phyloP scores from a whole-genome alignment of 2,797 vertebrate genomes.

The Lutjanus argentimaculatus region DNA sequence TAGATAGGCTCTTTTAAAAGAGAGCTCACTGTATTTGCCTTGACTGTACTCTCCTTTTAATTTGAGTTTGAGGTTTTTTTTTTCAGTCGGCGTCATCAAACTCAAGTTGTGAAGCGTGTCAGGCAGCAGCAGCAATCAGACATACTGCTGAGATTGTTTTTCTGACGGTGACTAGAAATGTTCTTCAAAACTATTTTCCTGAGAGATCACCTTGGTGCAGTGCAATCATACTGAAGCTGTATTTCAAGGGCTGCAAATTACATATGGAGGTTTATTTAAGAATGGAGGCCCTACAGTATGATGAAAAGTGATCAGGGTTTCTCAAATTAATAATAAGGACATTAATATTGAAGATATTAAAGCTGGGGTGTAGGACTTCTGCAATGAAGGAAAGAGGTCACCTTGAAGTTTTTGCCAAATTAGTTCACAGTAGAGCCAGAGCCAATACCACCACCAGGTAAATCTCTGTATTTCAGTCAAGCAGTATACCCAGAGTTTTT shows the following conservation, averaged over 20 bases:
- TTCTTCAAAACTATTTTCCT: constrained; percentile 27
- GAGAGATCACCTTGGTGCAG: constrained; percentile 12
- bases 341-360: neutral
- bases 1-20: constrained; percentile 17
- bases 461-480: no score
- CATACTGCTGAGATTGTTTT: constrained; percentile 32
- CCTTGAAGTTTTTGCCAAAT: no score
- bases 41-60: constrained; percentile 12
- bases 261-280: neutral
- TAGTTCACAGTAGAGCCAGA: no score
- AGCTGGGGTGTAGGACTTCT: no score
- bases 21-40: constrained; percentile 19
- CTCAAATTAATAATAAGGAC: neutral
- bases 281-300: neutral
- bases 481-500: no score
- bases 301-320: no score
- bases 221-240: neutral
- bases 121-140: constrained; percentile 28
- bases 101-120: constrained; percentile 26
- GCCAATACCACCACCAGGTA: no score
- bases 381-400: no score
- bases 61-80: constrained; percentile 20
- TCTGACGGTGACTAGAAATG: constrained; percentile 24
- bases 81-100: constrained; percentile 11
- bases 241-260: neutral